A percentile compares a stretch with the other conserved stretches of the same genome.
phyloP scores from a whole-genome alignment of 2,797 vertebrate genomes.

The Leptatherina wallacei region DNA sequence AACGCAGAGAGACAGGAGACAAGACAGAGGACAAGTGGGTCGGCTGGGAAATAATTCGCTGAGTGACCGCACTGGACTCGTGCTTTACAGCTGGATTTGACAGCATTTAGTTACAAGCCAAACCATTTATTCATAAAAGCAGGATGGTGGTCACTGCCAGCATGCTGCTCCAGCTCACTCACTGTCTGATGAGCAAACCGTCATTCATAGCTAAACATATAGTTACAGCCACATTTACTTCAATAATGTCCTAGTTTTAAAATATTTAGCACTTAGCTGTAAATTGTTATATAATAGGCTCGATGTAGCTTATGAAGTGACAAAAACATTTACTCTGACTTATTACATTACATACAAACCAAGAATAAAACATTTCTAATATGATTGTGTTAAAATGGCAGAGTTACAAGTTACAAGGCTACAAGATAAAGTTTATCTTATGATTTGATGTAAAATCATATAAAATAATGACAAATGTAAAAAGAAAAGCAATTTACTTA shows the following conservation, averaged over 20 bases:
- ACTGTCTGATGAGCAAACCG: conserved; percentile 26
- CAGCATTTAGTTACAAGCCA: conserved; percentile 54
- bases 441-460: not conserved
- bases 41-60: conserved; percentile 67
- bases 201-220: conserved; percentile 15
- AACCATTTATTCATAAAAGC: conserved; percentile 64
- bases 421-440: not conserved
- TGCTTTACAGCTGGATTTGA: conserved; percentile 49
- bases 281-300: not conserved
- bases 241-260: not conserved
- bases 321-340: not conserved
- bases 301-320: not conserved
- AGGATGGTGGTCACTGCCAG: conserved; percentile 44
- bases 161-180: conserved; percentile 52
- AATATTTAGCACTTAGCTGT: not conserved
- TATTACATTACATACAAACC: not conserved
- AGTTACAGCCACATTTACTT: not conserved
- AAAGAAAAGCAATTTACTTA: not conserved
- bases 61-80: conserved; percentile 45
- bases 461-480: not conserved
- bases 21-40: conserved; percentile 69
- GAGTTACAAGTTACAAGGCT: not conserved
- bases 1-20: conserved; percentile 51
- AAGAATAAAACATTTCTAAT: not conserved
- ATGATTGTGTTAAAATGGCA: not conserved